Base-by-base conservation (phyloP, 2,888 invertebrate species). In the Venustoraphidia nigricollis region DNA sequence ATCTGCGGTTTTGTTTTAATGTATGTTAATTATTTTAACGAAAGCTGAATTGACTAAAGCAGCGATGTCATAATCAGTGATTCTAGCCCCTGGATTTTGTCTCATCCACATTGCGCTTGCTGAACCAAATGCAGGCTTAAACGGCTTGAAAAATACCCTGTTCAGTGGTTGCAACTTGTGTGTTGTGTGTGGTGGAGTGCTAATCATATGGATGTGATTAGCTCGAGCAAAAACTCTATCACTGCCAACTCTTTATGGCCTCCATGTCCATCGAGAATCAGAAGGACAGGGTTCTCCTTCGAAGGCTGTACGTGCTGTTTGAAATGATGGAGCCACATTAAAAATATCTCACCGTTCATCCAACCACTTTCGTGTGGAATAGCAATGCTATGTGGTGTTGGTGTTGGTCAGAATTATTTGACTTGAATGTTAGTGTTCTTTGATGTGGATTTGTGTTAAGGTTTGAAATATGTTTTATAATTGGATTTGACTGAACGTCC, bases 251-350 rank as follows among this genome's bases (percentile, higher is more conserved):
- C 17, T 17, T 17, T 17, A 17, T 17, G 17, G 17, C 17, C 4
- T 17, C 17, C 17, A 42, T 54, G 51, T 9, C 53, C 52, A 45
- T 52, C 50, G 27, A 53, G 41, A 27, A 53, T 49, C 36, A 53
- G 45, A 36, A 53, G 53, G 9, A 50, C 48, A 34, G 53, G 51
- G 36, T 49, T 41, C 11, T 47, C 40, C 39, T 51, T 43, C 6
- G 34, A 36, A 27, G 51, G 50, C 11, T 55, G 51, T 9, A 52
- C 43, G 27, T 41, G 45, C 4, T 50, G 45, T 40, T 56, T 47
- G 36, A 58, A 59, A 38, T 59, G 53, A n/a, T 48, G 13, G 41
- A 59, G 52, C 59, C 57, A 59, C n/a, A 53, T 42, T 5, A 54
- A 49, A 47, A 59, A 59, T 5, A 57, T 17, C 11, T 56, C 41